phyloP scores from a whole-genome alignment of 2,113 vertebrate genomes.

The Pionites leucogaster region DNA sequence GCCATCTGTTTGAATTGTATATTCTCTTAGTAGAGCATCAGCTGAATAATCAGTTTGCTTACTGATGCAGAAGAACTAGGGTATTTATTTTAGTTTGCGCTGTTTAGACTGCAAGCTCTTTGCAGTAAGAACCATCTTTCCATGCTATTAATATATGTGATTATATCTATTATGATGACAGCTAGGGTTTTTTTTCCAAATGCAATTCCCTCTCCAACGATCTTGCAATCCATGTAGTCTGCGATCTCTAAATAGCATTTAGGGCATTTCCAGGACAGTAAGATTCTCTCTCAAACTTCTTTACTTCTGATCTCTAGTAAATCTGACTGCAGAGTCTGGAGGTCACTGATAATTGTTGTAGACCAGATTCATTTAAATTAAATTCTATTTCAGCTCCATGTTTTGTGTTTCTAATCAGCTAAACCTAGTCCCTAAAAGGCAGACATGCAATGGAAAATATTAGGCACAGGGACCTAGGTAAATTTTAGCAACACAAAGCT shows the following conservation, averaged over 20 bases:
- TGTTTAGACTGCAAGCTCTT: neutral
- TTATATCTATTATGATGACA: neutral
- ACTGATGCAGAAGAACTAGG: neutral
- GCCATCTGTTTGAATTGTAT: neutral
- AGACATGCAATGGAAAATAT: neutral
- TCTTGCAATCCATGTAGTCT: neutral
- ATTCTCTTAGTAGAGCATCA: neutral
- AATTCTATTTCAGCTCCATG: neutral
- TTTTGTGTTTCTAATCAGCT: neutral
- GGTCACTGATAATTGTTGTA: neutral
- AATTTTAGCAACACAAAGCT: neutral
- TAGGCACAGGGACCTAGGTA: neutral
- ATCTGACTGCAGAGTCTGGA: neutral
- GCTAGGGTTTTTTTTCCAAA: neutral
- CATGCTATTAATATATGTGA: neutral
- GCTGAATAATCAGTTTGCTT: neutral
- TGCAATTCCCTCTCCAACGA: neutral
- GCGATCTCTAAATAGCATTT: neutral
- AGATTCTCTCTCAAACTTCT: neutral
- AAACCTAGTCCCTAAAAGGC: neutral
- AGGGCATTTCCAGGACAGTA: neutral
- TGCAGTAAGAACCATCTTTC: neutral
- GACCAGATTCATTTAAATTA: neutral
- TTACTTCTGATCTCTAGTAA: neutral
- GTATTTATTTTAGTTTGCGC: neutral